Evolutionary conservation across 1,140 invertebrate species (phyloP).

Genomic region (Lethrus apterus): DNA sequence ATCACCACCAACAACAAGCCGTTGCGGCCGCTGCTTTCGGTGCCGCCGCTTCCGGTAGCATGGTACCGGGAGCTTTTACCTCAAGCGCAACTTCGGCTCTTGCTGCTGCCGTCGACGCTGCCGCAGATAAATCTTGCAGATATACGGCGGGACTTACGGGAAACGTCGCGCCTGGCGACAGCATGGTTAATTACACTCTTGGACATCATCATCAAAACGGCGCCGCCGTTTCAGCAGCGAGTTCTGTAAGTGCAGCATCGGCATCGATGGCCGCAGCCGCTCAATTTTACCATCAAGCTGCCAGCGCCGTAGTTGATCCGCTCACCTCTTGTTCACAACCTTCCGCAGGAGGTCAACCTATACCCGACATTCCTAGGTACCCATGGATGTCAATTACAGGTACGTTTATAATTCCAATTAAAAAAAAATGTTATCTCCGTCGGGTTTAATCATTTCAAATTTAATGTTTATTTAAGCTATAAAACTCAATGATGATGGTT

Average conservation of each 20-base stretch:
- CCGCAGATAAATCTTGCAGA: slow-evolving; percentile 67
- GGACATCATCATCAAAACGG: slow-evolving; percentile 70
- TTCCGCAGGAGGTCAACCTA: slow-evolving; percentile 59
- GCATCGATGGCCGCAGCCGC: slow-evolving; percentile 73
- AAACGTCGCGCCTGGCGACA: slow-evolving; percentile 58
- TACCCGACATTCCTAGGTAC: slow-evolving; percentile 83
- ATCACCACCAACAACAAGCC: slow-evolving; percentile 62
- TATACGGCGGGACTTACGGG: slow-evolving; percentile 61
- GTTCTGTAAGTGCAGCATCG: slow-evolving; percentile 56
- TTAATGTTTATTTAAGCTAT: too few species aligned
- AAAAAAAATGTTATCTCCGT: neutral
- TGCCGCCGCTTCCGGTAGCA: slow-evolving; percentile 53
- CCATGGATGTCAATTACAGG: slow-evolving; percentile 97
- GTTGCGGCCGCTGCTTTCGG: slow-evolving; percentile 60
- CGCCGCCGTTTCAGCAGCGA: slow-evolving; percentile 52
- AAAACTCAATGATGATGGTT: too few species aligned
- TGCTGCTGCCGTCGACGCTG: slow-evolving; percentile 53
- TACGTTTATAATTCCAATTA: slow-evolving; percentile 48
- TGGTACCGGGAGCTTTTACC: slow-evolving; percentile 58
- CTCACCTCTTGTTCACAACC: slow-evolving; percentile 57
- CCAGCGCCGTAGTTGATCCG: slow-evolving; percentile 56
- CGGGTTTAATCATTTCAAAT: neutral
- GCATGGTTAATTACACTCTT: slow-evolving; percentile 73
- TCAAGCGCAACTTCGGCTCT: slow-evolving; percentile 45
- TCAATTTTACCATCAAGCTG: slow-evolving; percentile 82